These are phyloP conservation scores for Clarias magur DNA, from an alignment of 2,113 vertebrate genomes.

Conservation along the genomic window DNA sequence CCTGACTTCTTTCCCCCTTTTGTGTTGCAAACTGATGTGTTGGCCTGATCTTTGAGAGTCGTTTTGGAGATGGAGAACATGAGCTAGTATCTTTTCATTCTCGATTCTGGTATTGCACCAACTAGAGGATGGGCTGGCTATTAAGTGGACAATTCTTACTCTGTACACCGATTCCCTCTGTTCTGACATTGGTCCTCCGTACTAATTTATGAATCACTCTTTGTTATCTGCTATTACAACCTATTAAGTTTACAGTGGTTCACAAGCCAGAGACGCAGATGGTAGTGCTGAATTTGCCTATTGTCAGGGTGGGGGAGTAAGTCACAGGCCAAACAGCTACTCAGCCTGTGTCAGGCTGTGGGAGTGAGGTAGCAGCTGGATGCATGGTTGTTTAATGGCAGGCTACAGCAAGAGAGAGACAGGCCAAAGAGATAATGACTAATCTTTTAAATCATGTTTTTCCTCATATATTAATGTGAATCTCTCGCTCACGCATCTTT, in stretches of 20 bases:
- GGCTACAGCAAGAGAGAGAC: not conserved
- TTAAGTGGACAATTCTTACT: not conserved
- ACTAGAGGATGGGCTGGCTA: not conserved
- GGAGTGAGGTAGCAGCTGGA: not conserved
- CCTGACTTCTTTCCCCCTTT: not conserved
- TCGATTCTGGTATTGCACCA: not conserved
- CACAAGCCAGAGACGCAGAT: slow-evolving; percentile 1
- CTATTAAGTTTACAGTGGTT: not conserved
- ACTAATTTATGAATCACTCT: not conserved
- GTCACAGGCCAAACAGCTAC: not conserved
- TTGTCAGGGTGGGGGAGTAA: slow-evolving; percentile 23
- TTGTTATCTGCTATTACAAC: not conserved
- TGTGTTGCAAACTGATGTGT: not conserved
- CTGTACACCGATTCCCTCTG: not conserved
- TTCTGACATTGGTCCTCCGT: not conserved
- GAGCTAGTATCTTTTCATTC: not conserved
- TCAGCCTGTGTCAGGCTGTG: not conserved
- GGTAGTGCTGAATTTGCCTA: not conserved
- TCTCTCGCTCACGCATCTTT: not conserved
- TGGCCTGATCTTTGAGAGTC: not conserved
- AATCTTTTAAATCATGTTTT: not conserved
- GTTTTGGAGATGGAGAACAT: not conserved
- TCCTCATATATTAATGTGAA: not conserved
- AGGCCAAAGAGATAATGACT: not conserved
- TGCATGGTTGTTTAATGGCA: not conserved